Percentiles rank a stretch among this genome's conserved stretches.
Conservation (phyloP, 2,797 vertebrate genomes). For the Sebastes trivittatus region DNA sequence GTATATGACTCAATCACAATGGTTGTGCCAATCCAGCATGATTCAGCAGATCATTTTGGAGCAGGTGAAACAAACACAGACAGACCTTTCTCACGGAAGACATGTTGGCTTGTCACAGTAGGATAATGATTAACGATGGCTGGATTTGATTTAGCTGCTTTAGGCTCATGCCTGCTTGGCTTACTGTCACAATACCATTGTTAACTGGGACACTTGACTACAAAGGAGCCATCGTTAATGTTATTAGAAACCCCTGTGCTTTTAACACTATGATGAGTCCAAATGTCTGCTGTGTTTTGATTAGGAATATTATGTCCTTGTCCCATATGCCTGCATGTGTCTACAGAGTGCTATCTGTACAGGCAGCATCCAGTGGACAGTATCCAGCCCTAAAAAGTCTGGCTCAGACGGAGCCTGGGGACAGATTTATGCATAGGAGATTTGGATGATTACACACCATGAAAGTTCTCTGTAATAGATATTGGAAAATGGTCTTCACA, state of each 20-base stretch:
- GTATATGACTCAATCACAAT: neutral
- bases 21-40: neutral
- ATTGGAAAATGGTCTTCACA: constrained; percentile 53
- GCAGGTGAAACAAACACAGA: neutral
- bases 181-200: neutral
- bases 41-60: constrained; percentile 1
- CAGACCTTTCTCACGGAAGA: neutral
- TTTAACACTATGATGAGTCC: neutral
- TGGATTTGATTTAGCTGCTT: constrained; percentile 2
- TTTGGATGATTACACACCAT: constrained; percentile 67
- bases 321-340: neutral
- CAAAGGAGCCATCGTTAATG: neutral
- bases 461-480: constrained; percentile 57
- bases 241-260: constrained; percentile 14
- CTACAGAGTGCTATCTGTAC: constrained; percentile 15
- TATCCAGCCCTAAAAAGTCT: constrained; percentile 37
- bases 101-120: neutral
- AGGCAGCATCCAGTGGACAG: neutral
- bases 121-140: constrained; percentile 22
- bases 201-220: neutral
- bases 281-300: neutral
- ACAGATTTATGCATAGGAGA: constrained; percentile 67
- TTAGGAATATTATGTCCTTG: neutral
- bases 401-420: constrained; percentile 42
- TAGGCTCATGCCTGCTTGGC: neutral